Percentiles rank a stretch among this genome's conserved stretches.
phyloP scores from a whole-genome alignment of 2,797 vertebrate genomes.

The Urophycis tenuis region DNA sequence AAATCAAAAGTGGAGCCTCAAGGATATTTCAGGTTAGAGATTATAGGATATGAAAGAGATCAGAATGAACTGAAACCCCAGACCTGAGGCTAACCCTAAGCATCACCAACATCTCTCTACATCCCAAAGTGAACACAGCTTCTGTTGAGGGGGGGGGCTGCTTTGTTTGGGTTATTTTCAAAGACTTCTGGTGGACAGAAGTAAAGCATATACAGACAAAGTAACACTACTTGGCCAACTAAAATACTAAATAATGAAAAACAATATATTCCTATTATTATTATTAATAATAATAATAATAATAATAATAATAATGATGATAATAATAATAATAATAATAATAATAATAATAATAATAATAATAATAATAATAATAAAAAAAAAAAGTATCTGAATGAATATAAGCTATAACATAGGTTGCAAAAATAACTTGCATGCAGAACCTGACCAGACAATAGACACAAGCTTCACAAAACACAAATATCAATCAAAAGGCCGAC shows the following conservation, averaged over 20 bases:
- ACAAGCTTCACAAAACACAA: neutral
- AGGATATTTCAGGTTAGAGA: slow-evolving; percentile 24
- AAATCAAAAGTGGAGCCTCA: slow-evolving; percentile 15
- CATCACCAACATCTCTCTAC: slow-evolving; percentile 8
- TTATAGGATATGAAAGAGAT: slow-evolving; percentile 57
- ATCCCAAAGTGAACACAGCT: neutral
- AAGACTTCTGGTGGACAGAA: neutral
- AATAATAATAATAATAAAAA: too few relatives aligned
- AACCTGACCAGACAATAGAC: neutral
- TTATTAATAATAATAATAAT: too few relatives aligned
- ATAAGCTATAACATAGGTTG: neutral
- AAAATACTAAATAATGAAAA: neutral
- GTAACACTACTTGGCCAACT: neutral
- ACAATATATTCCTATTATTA: too few relatives aligned
- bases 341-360: too few relatives aligned
- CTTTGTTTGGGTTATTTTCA: neutral
- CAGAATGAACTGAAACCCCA: slow-evolving; percentile 59
- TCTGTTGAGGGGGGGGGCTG: neutral
- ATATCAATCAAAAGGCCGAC: neutral
- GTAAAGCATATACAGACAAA: neutral
- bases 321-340: too few relatives aligned
- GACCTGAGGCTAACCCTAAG: neutral
- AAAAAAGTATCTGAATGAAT: too few relatives aligned
- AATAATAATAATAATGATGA: too few relatives aligned
- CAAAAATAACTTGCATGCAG: neutral